Evolutionary conservation across 2,888 invertebrate species (phyloP).

Genomic region (Pristionchus japonicus): DNA sequence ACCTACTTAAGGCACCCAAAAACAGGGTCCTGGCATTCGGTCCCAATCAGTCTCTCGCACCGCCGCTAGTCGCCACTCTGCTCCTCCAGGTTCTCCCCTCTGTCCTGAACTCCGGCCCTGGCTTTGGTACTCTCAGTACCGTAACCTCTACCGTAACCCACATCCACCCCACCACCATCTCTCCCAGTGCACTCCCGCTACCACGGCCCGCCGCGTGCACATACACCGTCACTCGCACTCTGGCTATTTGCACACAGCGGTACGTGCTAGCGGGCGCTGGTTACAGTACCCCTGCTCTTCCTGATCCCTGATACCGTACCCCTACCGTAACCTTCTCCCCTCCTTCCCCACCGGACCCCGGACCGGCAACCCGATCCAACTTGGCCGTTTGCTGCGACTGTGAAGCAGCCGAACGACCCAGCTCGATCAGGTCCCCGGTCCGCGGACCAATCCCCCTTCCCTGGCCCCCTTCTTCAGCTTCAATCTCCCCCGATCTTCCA

Average conservation of each 20-base stretch:
- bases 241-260: slow-evolving; percentile 20
- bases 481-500: background rate
- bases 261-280: slow-evolving; percentile 23
- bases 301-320: background rate
- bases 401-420: background rate
- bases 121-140: background rate
- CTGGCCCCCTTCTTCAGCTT: background rate
- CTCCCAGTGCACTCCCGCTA: slow-evolving; percentile 1
- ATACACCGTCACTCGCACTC: background rate
- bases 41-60: background rate
- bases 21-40: background rate
- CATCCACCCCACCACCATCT: background rate
- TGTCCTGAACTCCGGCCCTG: background rate
- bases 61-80: background rate
- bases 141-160: background rate
- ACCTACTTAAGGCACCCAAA: background rate
- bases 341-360: background rate
- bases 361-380: slow-evolving; percentile 29
- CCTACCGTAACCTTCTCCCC: background rate
- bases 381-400: background rate
- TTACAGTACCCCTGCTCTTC: background rate
- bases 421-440: slow-evolving; percentile 14
- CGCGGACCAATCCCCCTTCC: background rate
- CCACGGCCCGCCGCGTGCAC: background rate
- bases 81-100: background rate